A percentile compares a stretch with the other conserved stretches of the same genome.
Evolutionary conservation across 2,888 invertebrate species (phyloP).

Genomic region (Chouioia cunea): DNA sequence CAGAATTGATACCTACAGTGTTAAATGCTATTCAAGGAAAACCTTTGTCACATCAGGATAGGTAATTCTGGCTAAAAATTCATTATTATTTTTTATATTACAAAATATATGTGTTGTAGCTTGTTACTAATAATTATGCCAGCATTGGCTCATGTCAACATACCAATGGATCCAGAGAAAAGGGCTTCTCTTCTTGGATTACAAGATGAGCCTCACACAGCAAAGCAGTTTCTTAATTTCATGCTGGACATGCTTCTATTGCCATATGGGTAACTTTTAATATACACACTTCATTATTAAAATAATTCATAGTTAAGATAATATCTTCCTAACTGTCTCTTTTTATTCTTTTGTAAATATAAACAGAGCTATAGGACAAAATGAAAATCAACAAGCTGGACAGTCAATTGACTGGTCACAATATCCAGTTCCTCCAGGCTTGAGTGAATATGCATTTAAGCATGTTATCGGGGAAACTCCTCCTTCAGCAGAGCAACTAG

Average conservation of each 20-base stretch:
- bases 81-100: slow-evolving; percentile 5
- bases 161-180: slow-evolving; percentile 75
- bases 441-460: slow-evolving; percentile 83
- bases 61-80: slow-evolving; percentile 68
- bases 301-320: slow-evolving; percentile 6
- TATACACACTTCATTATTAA: slow-evolving; percentile 1
- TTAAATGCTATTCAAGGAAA: slow-evolving; percentile 84
- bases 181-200: slow-evolving; percentile 77
- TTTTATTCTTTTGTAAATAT: neutral
- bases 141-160: slow-evolving; percentile 79
- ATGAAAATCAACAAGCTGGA: slow-evolving; percentile 70
- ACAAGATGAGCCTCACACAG: slow-evolving; percentile 77
- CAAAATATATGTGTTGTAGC: slow-evolving; percentile 69
- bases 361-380: slow-evolving; percentile 69
- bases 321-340: neutral
- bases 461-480: slow-evolving; percentile 80
- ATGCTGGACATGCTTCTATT: slow-evolving; percentile 86
- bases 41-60: slow-evolving; percentile 87
- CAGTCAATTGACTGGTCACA: slow-evolving; percentile 62
- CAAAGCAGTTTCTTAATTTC: slow-evolving; percentile 79
- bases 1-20: slow-evolving; percentile 80
- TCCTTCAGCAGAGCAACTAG: slow-evolving; percentile 83
- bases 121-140: slow-evolving; percentile 86
- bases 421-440: slow-evolving; percentile 79
- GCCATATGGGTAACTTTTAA: slow-evolving; percentile 82